Conservation (phyloP, 2,888 invertebrate genomes). For the Amiota minor region DNA sequence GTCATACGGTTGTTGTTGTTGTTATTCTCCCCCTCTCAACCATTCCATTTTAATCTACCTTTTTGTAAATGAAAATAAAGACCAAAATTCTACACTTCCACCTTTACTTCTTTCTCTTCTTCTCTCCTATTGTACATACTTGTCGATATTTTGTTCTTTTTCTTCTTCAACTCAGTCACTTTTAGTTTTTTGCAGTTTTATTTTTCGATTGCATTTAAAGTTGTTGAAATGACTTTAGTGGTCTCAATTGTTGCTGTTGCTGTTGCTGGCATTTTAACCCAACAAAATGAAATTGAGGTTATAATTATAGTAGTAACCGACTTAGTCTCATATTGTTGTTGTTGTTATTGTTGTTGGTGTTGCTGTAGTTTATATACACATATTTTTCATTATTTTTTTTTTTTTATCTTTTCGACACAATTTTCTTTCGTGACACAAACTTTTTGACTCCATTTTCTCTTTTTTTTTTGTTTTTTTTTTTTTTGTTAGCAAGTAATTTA, state of each 20-base stretch:
- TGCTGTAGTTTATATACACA: slow-evolving; percentile 25
- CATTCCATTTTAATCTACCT: slow-evolving; percentile 17
- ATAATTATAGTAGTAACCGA: slow-evolving; percentile 58
- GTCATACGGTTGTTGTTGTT: slow-evolving; percentile 16
- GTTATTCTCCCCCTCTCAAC: slow-evolving; percentile 8
- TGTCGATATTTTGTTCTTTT: neutral
- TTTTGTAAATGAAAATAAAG: neutral
- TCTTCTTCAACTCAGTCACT: neutral
- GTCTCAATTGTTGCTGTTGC: slow-evolving; percentile 49
- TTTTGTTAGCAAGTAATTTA: slow-evolving; percentile 8
- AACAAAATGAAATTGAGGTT: slow-evolving; percentile 57
- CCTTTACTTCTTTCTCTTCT: no score
- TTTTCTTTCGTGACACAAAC: slow-evolving; percentile 44
- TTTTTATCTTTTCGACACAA: slow-evolving; percentile 67
- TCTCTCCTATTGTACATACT: neutral
- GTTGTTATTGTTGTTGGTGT: neutral
- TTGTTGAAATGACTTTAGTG: slow-evolving; percentile 68
- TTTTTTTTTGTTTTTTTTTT: slow-evolving; percentile 3
- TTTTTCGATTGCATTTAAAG: slow-evolving; percentile 55
- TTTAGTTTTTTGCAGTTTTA: neutral
- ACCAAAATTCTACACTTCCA: neutral
- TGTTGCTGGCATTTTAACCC: slow-evolving; percentile 42
- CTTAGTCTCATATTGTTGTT: neutral
- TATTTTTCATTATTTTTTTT: slow-evolving; percentile 36
- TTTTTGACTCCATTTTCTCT: slow-evolving; percentile 17